Evolutionary conservation across 2,113 vertebrate genomes (phyloP).

Genomic region (Regulus satrapa): DNA sequence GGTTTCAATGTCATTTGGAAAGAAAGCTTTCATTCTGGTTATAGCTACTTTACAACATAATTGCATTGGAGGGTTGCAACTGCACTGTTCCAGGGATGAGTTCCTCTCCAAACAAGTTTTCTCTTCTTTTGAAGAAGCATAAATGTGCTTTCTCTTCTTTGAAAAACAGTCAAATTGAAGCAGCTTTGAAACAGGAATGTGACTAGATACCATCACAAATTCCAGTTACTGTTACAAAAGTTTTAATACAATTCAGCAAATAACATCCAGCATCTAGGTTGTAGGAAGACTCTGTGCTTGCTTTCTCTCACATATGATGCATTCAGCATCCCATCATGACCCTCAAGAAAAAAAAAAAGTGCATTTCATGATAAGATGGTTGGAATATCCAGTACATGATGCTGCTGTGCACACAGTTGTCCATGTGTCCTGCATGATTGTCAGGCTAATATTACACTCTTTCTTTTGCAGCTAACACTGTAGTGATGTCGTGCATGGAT

Average conservation of each 20-base stretch:
- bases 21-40: background rate
- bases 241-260: background rate
- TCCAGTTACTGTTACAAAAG: background rate
- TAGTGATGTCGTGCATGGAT: constrained; percentile 61
- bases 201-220: background rate
- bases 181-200: background rate
- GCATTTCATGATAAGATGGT: background rate
- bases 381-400: background rate
- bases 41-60: background rate
- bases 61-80: background rate
- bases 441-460: background rate
- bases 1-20: background rate
- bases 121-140: background rate
- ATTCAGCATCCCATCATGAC: background rate
- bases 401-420: background rate
- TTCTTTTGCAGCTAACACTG: constrained; percentile 39
- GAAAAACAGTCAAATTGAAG: background rate
- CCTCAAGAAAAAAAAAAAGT: background rate
- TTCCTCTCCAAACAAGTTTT: background rate
- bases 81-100: background rate
- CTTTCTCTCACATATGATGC: background rate
- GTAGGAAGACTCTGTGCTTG: background rate
- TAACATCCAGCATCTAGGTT: background rate
- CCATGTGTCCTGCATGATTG: background rate
- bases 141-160: background rate